Evolutionary conservation across 2,888 invertebrate genomes (phyloP), one percentile per base, ranked within the genome.

Genomic region (Agriopis aurantiaria): DNA sequence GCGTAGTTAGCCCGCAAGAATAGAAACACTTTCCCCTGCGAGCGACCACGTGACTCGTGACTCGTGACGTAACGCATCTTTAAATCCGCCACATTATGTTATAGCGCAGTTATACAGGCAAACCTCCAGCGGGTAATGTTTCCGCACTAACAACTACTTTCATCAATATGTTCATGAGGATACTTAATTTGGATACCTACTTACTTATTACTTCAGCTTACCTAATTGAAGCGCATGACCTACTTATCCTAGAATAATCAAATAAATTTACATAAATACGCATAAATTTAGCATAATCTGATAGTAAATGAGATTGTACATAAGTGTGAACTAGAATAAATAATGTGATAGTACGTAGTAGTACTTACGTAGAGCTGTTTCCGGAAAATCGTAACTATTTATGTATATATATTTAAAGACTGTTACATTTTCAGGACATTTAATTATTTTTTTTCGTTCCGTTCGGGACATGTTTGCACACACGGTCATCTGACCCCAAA

Each of bases 1-100:
- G 17, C 1, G 62, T 33, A 62, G 57, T 59, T 59, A 63, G 46
- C 65, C 64, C 43, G 57, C 40, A 51, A 62, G 69, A 65, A 65
- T 60, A 65, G 66, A 66, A 66, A 62, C 66, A 63, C 70, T 70
- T 70, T 62, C 62, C 41, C 61, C 43, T n/a, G 52, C 45, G 11
- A 43, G 23, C 53, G 40, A 45, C 49, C 43, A 41, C 58, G 60
- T 45, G 63, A 33, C n/a, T 3, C 52, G n/a, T 58, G 46, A 45
- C 62, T 3, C 52, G n/a, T 58, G 46, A 45, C 62, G 51, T 63
- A 51, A 66, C 65, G 46, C 43, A 11, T 66, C 58, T 63, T 70
- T 58, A 66, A 62, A 66, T 66, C 52, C 46, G 55, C 56, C 55
- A 48, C 46, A 43, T 61, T 59, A 63, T 59, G 59, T 65, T 60